phyloP scores from a whole-genome alignment of 30 jellyfish, hydroid and myxozoan species.

The Cassiopea andromeda region DNA sequence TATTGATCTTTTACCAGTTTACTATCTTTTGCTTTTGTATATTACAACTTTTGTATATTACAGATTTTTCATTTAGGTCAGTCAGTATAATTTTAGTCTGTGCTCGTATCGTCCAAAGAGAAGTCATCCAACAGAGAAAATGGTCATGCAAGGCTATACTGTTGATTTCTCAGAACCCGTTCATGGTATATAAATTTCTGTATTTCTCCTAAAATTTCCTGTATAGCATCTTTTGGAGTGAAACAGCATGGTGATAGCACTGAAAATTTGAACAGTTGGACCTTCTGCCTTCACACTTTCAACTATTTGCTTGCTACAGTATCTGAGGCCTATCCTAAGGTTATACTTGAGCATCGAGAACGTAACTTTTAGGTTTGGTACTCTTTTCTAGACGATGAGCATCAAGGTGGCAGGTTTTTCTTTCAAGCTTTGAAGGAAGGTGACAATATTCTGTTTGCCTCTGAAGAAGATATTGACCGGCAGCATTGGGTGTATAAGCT shows the following conservation, averaged over 20 bases:
- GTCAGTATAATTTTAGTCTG: conserved; percentile 87
- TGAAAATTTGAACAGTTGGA: too few species aligned
- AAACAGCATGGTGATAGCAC: too few species aligned
- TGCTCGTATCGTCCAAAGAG: conserved; percentile 86
- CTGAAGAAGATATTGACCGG: conserved; percentile 90
- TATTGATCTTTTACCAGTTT: too few species aligned
- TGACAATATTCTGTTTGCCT: conserved; percentile 82
- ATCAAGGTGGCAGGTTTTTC: conserved; percentile 88
- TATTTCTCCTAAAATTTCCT: too few species aligned
- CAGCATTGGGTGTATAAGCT: conserved; percentile 87
- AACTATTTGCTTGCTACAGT: too few species aligned
- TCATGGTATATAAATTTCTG: conserved; percentile 44
- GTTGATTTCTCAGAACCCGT: conserved; percentile 80
- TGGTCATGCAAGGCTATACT: conserved; percentile 90
- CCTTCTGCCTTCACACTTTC: too few species aligned
- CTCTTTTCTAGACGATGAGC: conserved; percentile 55
- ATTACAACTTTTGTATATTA: too few species aligned
- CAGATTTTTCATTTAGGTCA: conserved; percentile 58
- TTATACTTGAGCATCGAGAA: too few species aligned
- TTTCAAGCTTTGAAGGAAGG: conserved; percentile 94
- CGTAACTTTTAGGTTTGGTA: not conserved
- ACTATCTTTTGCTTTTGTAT: too few species aligned
- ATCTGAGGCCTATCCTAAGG: too few species aligned
- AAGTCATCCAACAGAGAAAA: conserved; percentile 83
- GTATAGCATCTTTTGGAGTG: too few species aligned